Base-by-base conservation (phyloP, 1,140 invertebrate genomes). In the Tetraneura akinire region DNA sequence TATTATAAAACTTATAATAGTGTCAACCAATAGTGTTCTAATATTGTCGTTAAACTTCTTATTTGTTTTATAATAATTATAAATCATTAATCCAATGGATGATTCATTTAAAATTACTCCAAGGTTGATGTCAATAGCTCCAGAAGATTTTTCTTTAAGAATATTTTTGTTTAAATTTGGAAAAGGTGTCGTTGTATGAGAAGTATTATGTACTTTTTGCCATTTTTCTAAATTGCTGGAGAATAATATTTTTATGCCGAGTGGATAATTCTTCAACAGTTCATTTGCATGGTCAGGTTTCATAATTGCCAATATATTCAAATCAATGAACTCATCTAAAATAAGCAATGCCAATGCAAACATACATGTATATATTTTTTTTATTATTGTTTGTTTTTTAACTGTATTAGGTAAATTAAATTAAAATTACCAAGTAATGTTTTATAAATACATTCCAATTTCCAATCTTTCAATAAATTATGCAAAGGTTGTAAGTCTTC, bases 31-130 rank as follows among this genome's bases (percentile, higher is more conserved):
- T 66, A 66, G 42, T 37, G 32, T 6, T 66, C 62, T 66, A 8
- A 66, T 66, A 42, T 66, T 66, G 10, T 66, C 62, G 21, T 32
- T 66, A 37, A 66, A 66, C 14, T n/a, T 66, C 9, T 66, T 32
- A 10, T 66, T 66, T 37, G 21, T 37, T 37, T 66, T 66, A 66
- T 66, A 66, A 66, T 66, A 66, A 16, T 66, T 32, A n/a, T 8
- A 18, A 18, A 66, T 66, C 62, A 66, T 66, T 66, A 4, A 16
- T 37, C 62, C 62, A 42, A 32, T 66, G n/a, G 32, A 8, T 18
- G 29, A 66, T n/a, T 13, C 11, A 5, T 9, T 66, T 37, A 66
- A 66, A 8, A 66, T 66, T 5, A 18, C 29, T 8, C 62, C 14
- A 3, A 66, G 3, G 16, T 66, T 37, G 16, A 66, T 66, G 4